These are phyloP conservation scores for Thereva nobilitata DNA, from an alignment of 2,888 invertebrate genomes.

Conservation along the genomic window DNA sequence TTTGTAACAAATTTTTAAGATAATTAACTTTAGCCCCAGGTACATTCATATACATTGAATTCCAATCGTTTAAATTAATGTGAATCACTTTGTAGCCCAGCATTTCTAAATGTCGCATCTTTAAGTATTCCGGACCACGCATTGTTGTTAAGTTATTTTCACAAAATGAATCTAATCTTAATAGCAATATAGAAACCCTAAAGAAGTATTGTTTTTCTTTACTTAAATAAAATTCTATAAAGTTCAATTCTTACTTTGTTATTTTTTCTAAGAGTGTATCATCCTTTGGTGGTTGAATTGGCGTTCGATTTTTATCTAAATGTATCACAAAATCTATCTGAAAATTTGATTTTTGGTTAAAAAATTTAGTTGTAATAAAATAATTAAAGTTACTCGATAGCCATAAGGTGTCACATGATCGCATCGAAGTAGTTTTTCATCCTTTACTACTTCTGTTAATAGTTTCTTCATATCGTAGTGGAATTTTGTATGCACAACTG, in stretches of 20 bases:
- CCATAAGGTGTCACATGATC: constrained; percentile 58
- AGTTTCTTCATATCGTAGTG: constrained; percentile 49
- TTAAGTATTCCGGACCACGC: constrained; percentile 61
- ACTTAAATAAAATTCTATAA: background rate
- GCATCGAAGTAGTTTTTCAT: constrained; percentile 50
- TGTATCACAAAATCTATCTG: constrained; percentile 57
- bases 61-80: constrained; percentile 62
- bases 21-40: constrained; percentile 59
- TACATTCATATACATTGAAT: constrained; percentile 61
- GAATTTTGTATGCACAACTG: constrained; percentile 45
- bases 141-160: constrained; percentile 59
- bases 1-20: constrained; percentile 55
- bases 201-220: constrained; percentile 5
- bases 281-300: constrained; percentile 49
- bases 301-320: constrained; percentile 51
- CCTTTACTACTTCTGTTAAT: constrained; percentile 48
- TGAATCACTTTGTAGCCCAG: constrained; percentile 65
- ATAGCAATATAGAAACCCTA: constrained; percentile 59
- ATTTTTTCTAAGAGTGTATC: constrained; percentile 53
- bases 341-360: constrained; percentile 32
- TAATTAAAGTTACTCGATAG: constrained; percentile 48
- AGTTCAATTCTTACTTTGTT: constrained; percentile 50
- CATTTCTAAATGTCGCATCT: constrained; percentile 66
- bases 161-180: constrained; percentile 58
- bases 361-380: background rate